Base-by-base conservation (phyloP, 2,888 invertebrate genomes). In the Tinea pellionella region DNA sequence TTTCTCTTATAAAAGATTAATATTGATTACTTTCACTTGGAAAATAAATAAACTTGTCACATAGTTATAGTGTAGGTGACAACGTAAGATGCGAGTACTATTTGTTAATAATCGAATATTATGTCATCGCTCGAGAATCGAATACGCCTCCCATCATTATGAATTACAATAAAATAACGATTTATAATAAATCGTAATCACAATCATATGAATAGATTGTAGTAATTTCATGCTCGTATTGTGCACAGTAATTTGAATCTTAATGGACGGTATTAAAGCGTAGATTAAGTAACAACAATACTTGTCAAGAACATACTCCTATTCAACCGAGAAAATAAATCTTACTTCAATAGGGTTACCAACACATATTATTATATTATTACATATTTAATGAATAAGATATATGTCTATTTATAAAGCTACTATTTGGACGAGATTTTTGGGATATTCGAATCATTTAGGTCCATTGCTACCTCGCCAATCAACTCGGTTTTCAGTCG, bases 71-170 rank as follows among this genome's bases (percentile, higher is more conserved):
- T n/a, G n/a, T n/a, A n/a, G n/a, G n/a, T n/a, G n/a, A n/a, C n/a
- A n/a, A n/a, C n/a, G n/a, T n/a, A n/a, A n/a, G n/a, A 66, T 24
- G 24, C 24, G 3, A 24, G 24, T 24, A 24, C 24, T n/a, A n/a
- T n/a, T n/a, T n/a, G n/a, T n/a, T n/a, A n/a, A n/a, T n/a, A n/a
- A n/a, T n/a, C n/a, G n/a, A 24, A 6, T 24, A 24, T 24, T 24
- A 24, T 24, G 24, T 24, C 24, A 24, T 6, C n/a, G n/a, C n/a
- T n/a, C n/a, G n/a, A n/a, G n/a, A n/a, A n/a, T n/a, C n/a, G n/a
- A n/a, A 24, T 6, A 24, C 24, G 24, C 24, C 24, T 3, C 24
- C 2, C 24, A 24, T 24, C 24, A 24, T 24, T 24, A 37, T 37
- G n/a, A 37, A 37, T 37, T 2, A 37, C 9, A 37, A 6, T 37